phyloP scores from a whole-genome alignment of 2,888 invertebrate genomes.

The Tipula vernalis region DNA sequence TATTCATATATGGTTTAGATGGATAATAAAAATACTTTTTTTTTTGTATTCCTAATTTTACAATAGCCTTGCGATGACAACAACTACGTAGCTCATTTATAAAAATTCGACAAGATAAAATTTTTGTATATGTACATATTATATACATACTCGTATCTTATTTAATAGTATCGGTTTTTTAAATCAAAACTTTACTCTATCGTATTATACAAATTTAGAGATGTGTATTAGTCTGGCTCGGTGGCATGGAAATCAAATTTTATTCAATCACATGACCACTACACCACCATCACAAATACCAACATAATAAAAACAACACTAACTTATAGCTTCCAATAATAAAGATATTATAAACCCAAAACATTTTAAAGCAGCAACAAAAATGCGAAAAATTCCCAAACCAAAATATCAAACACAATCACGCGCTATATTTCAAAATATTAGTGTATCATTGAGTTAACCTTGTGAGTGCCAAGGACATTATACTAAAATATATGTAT shows the following conservation, averaged over 20 bases:
- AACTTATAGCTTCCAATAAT: background rate
- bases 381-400: background rate
- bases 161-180: background rate
- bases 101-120: background rate
- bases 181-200: background rate
- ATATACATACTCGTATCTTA: background rate
- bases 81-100: background rate
- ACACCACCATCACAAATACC: background rate
- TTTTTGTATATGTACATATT: too few relatives aligned
- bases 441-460: conserved; percentile 14
- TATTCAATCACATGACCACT: background rate
- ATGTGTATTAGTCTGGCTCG: background rate
- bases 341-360: background rate
- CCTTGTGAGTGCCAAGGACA: conserved; percentile 17
- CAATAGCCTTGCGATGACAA: too few relatives aligned
- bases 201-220: background rate
- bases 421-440: background rate
- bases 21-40: background rate
- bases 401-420: background rate
- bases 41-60: background rate
- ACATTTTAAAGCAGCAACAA: background rate
- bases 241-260: background rate
- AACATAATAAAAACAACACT: background rate
- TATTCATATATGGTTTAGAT: too few relatives aligned
- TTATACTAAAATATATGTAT: background rate